Base-by-base conservation (phyloP, 2,888 invertebrate genomes). In the Orthosia incerta region DNA sequence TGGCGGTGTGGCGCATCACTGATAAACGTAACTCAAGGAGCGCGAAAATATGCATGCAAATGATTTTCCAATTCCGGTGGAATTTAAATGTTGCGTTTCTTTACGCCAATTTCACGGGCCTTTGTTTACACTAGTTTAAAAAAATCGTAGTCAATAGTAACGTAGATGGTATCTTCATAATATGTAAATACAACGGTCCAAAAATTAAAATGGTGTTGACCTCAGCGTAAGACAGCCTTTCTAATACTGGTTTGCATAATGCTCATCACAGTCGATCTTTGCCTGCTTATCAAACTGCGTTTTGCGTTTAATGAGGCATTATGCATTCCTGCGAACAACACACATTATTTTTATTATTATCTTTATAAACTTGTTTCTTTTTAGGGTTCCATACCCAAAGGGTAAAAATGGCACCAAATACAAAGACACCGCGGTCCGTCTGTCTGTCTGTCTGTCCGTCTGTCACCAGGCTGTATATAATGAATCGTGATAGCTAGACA, bases 161-260 rank as follows among this genome's bases (percentile, higher is more conserved):
- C 76, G 15, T 76, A 26, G 3, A 50, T 79, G 18, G 59, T 63
- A 69, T 53, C 31, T 71, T 18, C 15, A 13, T 45, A 26, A 11
- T 73, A 56, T 50, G 56, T 26, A n/a, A 20, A 72, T 66, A 73
- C 70, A 74, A 68, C 71, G 46, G 63, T 65, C n/a, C 45, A 73
- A 79, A 77, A 57, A 18, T 51, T 71, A 64, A 77, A 55, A 55
- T 13, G 72, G 64, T 82, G 45, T 75, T 81, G 83, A 87, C 86
- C 83, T 81, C 74, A 74, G 80, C 56, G 67, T 82, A 53, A 68
- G 79, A 82, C 61, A 76, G 75, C 86, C 86, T 87, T 87, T 87
- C 87, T 85, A 87, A 87, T 78, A 82, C 51, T 57, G 16, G 46
- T 59, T 84, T 85, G 76, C 87, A 82, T 87, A 87, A 82, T 82